A percentile compares a stretch with the other conserved stretches of the same genome.
Conservation (phyloP, 2,888 invertebrate species). For the Euplagia quadripunctaria region DNA sequence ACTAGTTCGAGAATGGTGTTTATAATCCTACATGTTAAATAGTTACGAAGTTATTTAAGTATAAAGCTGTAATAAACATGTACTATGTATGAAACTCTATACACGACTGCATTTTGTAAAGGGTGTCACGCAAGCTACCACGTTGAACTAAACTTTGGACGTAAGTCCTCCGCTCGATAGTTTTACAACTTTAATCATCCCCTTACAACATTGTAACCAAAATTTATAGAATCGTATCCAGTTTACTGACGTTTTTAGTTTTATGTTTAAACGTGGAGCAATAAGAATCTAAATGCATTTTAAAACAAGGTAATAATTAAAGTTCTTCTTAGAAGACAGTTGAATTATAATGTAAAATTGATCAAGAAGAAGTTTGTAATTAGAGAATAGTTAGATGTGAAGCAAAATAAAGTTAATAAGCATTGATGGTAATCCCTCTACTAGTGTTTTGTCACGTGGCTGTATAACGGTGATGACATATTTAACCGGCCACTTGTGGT, state of each 20-base stretch:
- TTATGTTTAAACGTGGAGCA: neutral
- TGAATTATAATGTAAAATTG: slow-evolving; percentile 6
- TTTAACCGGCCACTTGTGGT: slow-evolving; percentile 64
- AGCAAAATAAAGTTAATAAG: slow-evolving; percentile 50
- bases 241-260: slow-evolving; percentile 32
- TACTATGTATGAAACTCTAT: slow-evolving; percentile 29
- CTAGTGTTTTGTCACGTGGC: slow-evolving; percentile 55
- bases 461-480: slow-evolving; percentile 77
- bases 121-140: slow-evolving; percentile 48
- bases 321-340: neutral
- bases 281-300: slow-evolving; percentile 5
- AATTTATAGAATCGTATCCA: slow-evolving; percentile 33
- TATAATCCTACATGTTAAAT: slow-evolving; percentile 31
- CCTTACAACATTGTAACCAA: slow-evolving; percentile 41
- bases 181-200: slow-evolving; percentile 43
- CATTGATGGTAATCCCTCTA: slow-evolving; percentile 44
- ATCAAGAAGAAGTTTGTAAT: slow-evolving; percentile 15
- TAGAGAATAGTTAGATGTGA: slow-evolving; percentile 41
- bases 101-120: slow-evolving; percentile 44
- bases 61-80: neutral
- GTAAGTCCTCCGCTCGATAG: slow-evolving; percentile 35
- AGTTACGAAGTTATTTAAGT: slow-evolving; percentile 30
- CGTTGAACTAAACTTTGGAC: slow-evolving; percentile 40
- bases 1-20: slow-evolving; percentile 33
- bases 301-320: slow-evolving; percentile 1